A percentile compares a stretch with the other conserved stretches of the same genome.
Conservation (phyloP, 2,888 invertebrate species). For the Acleris cristana region DNA sequence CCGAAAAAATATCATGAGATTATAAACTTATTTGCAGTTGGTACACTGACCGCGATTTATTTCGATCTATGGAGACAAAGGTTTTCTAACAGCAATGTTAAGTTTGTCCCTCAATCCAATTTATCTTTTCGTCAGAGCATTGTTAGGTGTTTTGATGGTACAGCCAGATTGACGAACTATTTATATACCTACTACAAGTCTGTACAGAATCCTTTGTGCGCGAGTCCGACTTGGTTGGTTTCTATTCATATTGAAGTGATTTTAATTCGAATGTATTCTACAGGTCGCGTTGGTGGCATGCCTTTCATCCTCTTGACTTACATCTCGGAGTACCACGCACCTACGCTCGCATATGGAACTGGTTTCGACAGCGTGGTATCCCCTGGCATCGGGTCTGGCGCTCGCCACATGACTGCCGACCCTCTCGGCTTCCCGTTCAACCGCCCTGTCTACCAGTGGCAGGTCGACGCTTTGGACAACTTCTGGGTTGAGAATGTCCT, state of each 20-base stretch:
- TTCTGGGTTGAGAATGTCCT: conserved; percentile 76
- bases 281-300: conserved; percentile 81
- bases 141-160: too few species aligned
- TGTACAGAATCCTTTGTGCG: too few species aligned
- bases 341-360: conserved; percentile 63
- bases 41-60: too few species aligned
- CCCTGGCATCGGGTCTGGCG: conserved; percentile 75
- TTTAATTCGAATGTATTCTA: conserved; percentile 14
- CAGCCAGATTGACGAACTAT: too few species aligned
- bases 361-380: conserved; percentile 78
- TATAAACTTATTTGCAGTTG: too few species aligned
- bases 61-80: too few species aligned
- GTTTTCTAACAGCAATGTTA: too few species aligned
- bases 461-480: conserved; percentile 68
- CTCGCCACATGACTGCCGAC: conserved; percentile 71
- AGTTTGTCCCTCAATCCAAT: too few species aligned
- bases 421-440: conserved; percentile 84
- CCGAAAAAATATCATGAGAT: too few species aligned
- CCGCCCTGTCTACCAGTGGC: conserved; percentile 73
- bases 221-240: too few species aligned
- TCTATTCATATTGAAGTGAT: neutral
- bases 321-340: conserved; percentile 79
- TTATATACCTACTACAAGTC: too few species aligned
- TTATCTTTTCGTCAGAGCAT: too few species aligned
- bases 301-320: conserved; percentile 85